Evolutionary conservation across 2,888 invertebrate genomes (phyloP).

Genomic region (Allacma fusca): DNA sequence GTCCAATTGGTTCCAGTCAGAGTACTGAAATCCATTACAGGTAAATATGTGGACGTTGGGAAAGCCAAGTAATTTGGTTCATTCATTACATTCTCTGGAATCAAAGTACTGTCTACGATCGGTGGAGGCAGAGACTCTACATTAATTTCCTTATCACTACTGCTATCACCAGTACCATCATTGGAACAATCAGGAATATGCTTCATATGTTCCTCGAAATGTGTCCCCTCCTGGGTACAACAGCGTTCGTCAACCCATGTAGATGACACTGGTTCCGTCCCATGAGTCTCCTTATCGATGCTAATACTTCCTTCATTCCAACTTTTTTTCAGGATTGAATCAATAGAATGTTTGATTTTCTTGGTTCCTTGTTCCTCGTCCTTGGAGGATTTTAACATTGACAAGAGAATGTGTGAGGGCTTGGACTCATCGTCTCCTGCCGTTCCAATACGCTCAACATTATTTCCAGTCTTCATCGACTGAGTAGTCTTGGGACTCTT

Average conservation of each 20-base stretch:
- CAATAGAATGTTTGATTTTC: constrained; percentile 35
- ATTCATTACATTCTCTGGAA: background rate
- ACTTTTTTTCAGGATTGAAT: constrained; percentile 23
- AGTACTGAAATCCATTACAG: constrained; percentile 4
- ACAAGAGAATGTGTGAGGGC: background rate
- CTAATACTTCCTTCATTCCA: background rate
- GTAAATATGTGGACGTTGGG: background rate
- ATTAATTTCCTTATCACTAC: constrained; percentile 16
- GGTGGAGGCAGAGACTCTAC: background rate
- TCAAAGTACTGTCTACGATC: background rate
- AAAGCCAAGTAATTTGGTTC: constrained; percentile 1
- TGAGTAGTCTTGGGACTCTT: background rate
- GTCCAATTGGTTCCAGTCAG: constrained; percentile 33
- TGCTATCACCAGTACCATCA: background rate
- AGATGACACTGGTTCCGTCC: background rate
- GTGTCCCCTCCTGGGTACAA: background rate
- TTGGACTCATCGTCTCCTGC: background rate
- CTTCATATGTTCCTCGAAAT: background rate
- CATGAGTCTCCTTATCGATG: background rate
- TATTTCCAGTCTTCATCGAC: background rate
- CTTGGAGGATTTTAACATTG: constrained; percentile 1
- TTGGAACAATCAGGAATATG: constrained; percentile 2
- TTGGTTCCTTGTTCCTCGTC: background rate
- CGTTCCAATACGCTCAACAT: no score
- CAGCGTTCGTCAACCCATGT: constrained; percentile 1